Conservation (phyloP, 2,888 invertebrate species). For the Sesamia inferens region DNA sequence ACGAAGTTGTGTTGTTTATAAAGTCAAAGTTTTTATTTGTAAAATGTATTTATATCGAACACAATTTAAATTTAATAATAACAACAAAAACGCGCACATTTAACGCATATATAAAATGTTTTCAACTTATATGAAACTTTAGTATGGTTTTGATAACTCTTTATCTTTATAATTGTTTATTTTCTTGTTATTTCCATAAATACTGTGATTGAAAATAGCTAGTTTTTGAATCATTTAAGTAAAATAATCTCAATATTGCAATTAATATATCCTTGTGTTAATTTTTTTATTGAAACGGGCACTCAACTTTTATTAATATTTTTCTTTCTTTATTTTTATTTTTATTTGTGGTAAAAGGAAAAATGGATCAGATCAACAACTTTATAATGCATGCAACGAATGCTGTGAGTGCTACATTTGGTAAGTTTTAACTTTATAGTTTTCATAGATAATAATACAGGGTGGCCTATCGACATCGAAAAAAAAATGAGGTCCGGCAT, state of each 20-base stretch:
- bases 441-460: not conserved
- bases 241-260: not conserved
- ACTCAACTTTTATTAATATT: no score
- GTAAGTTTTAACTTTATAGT: conserved; percentile 21
- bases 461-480: no score
- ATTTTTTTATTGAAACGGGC: not conserved
- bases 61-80: no score
- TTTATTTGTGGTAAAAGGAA: conserved; percentile 10
- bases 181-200: not conserved
- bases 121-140: not conserved
- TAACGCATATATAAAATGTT: not conserved
- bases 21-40: no score
- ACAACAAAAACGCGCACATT: no score
- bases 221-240: not conserved
- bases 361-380: conserved; percentile 30
- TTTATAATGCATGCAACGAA: conserved; percentile 17
- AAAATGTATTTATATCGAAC: no score
- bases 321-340: not conserved
- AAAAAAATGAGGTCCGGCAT: no score
- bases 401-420: conserved; percentile 15
- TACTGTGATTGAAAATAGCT: conserved; percentile 12
- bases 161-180: not conserved
- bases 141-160: not conserved
- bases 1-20: conserved; percentile 10
- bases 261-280: not conserved